Percentiles rank a stretch among this genome's conserved stretches.
Evolutionary conservation across 2,113 vertebrate genomes (phyloP).

Genomic region (Willisornis vidua): DNA sequence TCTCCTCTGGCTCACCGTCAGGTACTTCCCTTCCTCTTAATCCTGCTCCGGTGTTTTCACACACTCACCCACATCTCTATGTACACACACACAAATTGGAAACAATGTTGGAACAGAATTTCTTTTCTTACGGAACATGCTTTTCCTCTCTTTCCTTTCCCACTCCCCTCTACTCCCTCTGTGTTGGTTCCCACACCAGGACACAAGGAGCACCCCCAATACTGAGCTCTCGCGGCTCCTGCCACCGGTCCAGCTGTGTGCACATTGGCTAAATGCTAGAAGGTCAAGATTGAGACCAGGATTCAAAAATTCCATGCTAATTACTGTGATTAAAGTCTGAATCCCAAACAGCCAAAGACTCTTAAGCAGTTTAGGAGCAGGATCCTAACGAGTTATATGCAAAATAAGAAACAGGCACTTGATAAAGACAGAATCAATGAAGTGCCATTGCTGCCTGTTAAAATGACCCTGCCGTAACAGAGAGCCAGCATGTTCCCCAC

Average conservation of each 20-base stretch:
- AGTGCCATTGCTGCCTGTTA: conserved; percentile 21
- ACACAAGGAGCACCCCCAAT: not conserved
- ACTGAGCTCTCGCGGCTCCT: not conserved
- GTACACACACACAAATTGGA: not conserved
- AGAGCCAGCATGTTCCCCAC: not conserved
- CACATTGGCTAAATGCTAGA: conserved; percentile 15
- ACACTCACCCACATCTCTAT: not conserved
- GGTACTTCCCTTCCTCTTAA: not conserved
- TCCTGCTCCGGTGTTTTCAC: not conserved
- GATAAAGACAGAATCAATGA: conserved; percentile 44
- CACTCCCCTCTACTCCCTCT: not conserved
- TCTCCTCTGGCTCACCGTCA: not conserved
- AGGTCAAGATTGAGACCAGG: conserved; percentile 47
- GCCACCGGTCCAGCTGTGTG: conserved; percentile 1
- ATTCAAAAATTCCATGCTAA: conserved; percentile 68
- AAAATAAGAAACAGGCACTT: conserved; percentile 41
- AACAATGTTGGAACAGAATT: not conserved
- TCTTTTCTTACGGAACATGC: not conserved
- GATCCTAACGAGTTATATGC: conserved; percentile 34
- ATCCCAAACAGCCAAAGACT: conserved; percentile 42
- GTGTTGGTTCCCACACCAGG: not conserved
- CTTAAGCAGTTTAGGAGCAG: not conserved
- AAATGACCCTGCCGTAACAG: not conserved
- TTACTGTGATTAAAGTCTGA: conserved; percentile 61
- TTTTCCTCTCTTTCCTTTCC: not conserved